Conservation (phyloP, 2,797 vertebrate species). For the Podarcis lilfordi region DNA sequence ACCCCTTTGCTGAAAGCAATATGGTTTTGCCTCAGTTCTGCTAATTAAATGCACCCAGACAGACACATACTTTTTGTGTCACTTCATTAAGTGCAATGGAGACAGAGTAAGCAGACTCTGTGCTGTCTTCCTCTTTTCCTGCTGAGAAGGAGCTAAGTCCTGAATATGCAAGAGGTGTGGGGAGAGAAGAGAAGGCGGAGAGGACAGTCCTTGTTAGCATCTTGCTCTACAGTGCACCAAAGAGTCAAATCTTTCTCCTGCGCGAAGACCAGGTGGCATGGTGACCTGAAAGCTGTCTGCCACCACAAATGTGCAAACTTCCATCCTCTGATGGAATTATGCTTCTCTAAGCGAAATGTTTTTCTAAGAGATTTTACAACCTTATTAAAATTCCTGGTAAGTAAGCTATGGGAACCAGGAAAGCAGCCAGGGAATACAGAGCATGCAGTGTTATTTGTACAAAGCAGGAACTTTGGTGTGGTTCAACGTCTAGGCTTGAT, state of each 20-base stretch:
- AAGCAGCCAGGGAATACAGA: slow-evolving; percentile 52
- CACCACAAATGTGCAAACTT: slow-evolving; percentile 15
- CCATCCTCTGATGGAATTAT: neutral
- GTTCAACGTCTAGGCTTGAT: neutral
- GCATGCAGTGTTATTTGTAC: slow-evolving; percentile 57
- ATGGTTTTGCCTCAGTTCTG: neutral
- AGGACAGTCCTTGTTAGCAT: neutral
- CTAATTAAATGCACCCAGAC: neutral
- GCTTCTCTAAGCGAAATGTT: slow-evolving; percentile 9
- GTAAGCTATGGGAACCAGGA: slow-evolving; percentile 7
- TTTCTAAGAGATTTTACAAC: slow-evolving; percentile 13
- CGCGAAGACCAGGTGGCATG: neutral
- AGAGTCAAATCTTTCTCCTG: neutral
- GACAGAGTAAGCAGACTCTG: neutral
- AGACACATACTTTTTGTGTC: neutral
- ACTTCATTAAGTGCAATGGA: neutral
- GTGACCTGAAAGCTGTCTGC: neutral
- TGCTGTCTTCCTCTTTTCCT: neutral
- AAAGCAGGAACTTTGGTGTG: slow-evolving; percentile 17
- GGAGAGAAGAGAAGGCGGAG: too few relatives aligned
- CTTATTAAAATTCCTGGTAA: neutral
- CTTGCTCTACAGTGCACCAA: neutral
- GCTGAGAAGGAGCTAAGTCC: neutral
- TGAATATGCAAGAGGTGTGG: neutral
- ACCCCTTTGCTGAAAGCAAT: neutral